phyloP scores from a whole-genome alignment of 2,888 invertebrate genomes.

The Parasteatoda lunata region DNA sequence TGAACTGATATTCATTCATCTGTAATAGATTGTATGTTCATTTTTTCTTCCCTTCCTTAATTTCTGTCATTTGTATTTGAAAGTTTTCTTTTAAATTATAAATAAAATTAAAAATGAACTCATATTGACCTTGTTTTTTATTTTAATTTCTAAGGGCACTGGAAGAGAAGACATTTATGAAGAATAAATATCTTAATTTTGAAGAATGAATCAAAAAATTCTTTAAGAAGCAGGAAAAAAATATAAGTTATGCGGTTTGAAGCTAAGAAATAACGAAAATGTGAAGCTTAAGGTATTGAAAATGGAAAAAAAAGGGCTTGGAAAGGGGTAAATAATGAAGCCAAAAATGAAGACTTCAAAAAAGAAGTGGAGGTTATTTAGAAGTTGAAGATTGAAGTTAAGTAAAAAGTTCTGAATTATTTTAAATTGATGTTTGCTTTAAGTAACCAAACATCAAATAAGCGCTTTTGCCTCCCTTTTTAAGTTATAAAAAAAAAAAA shows the following conservation, averaged over 20 bases:
- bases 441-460: slow-evolving; percentile 66
- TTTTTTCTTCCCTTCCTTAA: too few relatives aligned
- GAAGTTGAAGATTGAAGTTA: slow-evolving; percentile 59
- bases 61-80: background rate
- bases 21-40: too few relatives aligned
- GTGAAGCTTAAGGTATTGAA: slow-evolving; percentile 52
- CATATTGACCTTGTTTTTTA: slow-evolving; percentile 67
- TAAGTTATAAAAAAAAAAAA: background rate
- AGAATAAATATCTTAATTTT: slow-evolving; percentile 62
- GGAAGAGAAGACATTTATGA: slow-evolving; percentile 57
- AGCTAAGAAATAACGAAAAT: slow-evolving; percentile 22
- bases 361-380: slow-evolving; percentile 47
- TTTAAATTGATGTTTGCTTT: slow-evolving; percentile 65
- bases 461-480: slow-evolving; percentile 36
- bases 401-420: slow-evolving; percentile 40
- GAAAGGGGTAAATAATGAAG: slow-evolving; percentile 49
- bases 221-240: slow-evolving; percentile 54
- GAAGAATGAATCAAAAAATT: slow-evolving; percentile 57
- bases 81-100: slow-evolving; percentile 25
- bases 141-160: slow-evolving; percentile 67
- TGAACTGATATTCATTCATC: too few relatives aligned
- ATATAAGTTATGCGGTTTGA: slow-evolving; percentile 24
- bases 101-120: slow-evolving; percentile 58
- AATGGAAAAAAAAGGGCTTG: slow-evolving; percentile 31
- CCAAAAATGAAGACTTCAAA: slow-evolving; percentile 41